These are phyloP conservation scores for Seriola quinqueradiata DNA, from an alignment of 2,113 vertebrate species.

Conservation along the genomic window DNA sequence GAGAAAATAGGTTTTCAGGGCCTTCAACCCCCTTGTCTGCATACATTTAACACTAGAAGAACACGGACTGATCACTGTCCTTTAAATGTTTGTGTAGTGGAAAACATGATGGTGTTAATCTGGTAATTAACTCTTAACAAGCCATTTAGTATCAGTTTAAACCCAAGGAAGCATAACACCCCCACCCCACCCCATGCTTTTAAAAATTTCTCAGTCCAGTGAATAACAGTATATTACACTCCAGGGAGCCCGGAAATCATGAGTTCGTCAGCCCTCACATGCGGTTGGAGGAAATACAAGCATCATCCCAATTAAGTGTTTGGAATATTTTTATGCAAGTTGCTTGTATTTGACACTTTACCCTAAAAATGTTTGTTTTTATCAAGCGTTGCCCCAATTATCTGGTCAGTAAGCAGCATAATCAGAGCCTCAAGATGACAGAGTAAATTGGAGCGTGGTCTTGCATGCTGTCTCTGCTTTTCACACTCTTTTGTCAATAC, in stretches of 20 bases:
- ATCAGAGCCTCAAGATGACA: constrained; percentile 82
- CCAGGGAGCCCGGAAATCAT: constrained; percentile 48
- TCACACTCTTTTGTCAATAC: constrained; percentile 83
- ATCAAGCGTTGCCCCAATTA: constrained; percentile 70
- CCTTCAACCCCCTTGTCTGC: neutral
- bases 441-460: constrained; percentile 76
- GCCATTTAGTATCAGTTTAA: constrained; percentile 55
- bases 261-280: constrained; percentile 28
- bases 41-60: neutral
- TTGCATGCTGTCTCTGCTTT: constrained; percentile 68
- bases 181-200: constrained; percentile 7
- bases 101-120: constrained; percentile 25
- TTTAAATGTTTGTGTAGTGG: constrained; percentile 7
- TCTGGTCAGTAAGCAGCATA: constrained; percentile 81
- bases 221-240: constrained; percentile 54
- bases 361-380: constrained; percentile 76
- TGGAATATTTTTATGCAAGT: constrained; percentile 45
- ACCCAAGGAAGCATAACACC: constrained; percentile 38
- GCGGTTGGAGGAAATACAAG: constrained; percentile 22
- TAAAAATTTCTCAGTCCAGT: constrained; percentile 36
- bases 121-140: constrained; percentile 58
- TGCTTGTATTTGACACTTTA: constrained; percentile 47
- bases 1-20: neutral
- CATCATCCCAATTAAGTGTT: constrained; percentile 46
- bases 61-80: neutral